Evolutionary conservation across 1,140 invertebrate genomes (phyloP), one percentile per base, ranked within the genome.

Genomic region (Chelonus insularis): DNA sequence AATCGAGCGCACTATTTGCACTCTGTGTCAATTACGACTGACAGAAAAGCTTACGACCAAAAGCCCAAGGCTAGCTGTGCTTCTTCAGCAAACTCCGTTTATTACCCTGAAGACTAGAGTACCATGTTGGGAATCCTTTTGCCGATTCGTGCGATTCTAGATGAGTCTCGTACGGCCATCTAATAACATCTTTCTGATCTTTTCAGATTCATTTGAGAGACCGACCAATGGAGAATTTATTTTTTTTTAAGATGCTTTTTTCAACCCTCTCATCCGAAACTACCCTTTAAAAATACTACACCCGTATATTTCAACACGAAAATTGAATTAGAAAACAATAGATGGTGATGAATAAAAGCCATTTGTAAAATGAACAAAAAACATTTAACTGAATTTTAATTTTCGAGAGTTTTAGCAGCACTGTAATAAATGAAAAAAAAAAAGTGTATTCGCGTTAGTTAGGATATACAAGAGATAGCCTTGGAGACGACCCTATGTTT

Each of bases 401-500:
- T n/a, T 20, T 20, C 5, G n/a, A n/a, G n/a, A 55, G 1, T 37
- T 8, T 8, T 34, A 34, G 32, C 32, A 16, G 34, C 1, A 20
- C 32, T 8, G 9, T 4, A 18, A 29, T 20, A 16, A n/a, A 4
- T 16, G 29, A 14, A 11, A 45, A 20, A 29, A 18, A 39, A 50
- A 39, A 11, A 25, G 12, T 9, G 11, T 34, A 23, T 14, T n/a
- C 14, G 14, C 16, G 41, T n/a, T 9, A 36, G 16, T 34, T 18
- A 43, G 50, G 47, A 41, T 23, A 21, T 39, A 39, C n/a, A n/a
- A 54, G n/a, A 39, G 32, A 45, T 7, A 50, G 39, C 32, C n/a
- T 2, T 21, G 9, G 39, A 29, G 16, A 41, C 36, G 60, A 65
- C 61, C 54, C 54, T 23, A 60, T 57, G 58, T 68, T 62, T 37